Percentiles rank a stretch among this genome's conserved stretches.
These are phyloP conservation scores for Eugnorisma glareosa DNA, from an alignment of 2,888 invertebrate genomes.

Conservation along the genomic window DNA sequence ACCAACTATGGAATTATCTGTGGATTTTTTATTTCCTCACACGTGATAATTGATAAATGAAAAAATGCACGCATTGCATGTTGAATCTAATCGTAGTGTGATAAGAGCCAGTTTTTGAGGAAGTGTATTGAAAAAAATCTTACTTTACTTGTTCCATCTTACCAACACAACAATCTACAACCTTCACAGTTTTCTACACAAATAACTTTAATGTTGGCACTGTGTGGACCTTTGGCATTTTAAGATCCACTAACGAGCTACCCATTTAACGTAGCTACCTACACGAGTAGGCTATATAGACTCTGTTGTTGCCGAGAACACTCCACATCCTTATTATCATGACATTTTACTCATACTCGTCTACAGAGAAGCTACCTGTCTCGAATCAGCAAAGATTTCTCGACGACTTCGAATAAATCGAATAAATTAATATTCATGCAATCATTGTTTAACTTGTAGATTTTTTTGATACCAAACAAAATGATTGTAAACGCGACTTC, in stretches of 20 bases:
- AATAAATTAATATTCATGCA: conserved; percentile 46
- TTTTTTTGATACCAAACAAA: conserved; percentile 33
- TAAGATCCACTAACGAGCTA: conserved; percentile 64
- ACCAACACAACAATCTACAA: conserved; percentile 22
- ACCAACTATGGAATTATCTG: too few species aligned
- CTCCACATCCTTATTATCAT: conserved; percentile 67
- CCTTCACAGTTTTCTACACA: conserved; percentile 51
- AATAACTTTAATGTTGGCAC: conserved; percentile 36
- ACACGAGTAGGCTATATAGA: conserved; percentile 56
- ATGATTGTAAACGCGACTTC: conserved; percentile 36
- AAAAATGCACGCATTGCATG: too few species aligned
- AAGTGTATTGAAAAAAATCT: too few species aligned
- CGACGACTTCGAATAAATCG: conserved; percentile 28
- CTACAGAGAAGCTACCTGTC: conserved; percentile 47
- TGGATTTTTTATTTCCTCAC: too few species aligned
- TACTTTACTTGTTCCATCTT: conserved; percentile 14
- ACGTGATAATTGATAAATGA: too few species aligned
- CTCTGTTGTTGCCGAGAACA: conserved; percentile 54
- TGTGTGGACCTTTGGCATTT: conserved; percentile 72
- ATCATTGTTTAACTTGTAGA: conserved; percentile 45
- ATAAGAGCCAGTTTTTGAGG: too few species aligned
- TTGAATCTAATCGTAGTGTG: too few species aligned
- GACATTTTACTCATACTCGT: conserved; percentile 52
- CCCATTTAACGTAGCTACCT: conserved; percentile 62
- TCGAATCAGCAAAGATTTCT: conserved; percentile 44